Evolutionary conservation across 2,888 invertebrate species (phyloP).

Genomic region (Netelia virgata): DNA sequence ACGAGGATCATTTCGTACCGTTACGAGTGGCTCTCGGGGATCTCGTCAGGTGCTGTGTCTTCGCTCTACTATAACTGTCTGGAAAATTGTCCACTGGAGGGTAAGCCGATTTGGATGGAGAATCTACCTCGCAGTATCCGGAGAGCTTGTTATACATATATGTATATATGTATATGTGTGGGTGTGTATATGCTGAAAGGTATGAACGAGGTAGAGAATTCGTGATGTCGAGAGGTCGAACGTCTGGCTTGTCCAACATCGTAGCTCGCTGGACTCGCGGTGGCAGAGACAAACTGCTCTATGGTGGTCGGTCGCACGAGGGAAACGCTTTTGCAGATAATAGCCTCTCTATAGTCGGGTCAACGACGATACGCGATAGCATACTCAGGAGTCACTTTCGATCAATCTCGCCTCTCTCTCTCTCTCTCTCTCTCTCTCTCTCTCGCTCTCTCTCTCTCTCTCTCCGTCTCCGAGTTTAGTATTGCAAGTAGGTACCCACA

Average conservation of each 20-base stretch:
- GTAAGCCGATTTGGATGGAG: conserved; percentile 44
- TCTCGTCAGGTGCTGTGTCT: conserved; percentile 17
- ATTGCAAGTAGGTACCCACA: not conserved
- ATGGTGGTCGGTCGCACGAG: conserved; percentile 42
- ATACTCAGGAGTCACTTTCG: conserved; percentile 49
- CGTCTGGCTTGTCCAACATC: conserved; percentile 37
- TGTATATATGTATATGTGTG: not conserved
- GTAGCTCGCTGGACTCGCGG: conserved; percentile 12
- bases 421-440: conserved; percentile 50
- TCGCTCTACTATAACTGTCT: conserved; percentile 18
- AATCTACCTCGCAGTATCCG: conserved; percentile 25
- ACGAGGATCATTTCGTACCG: conserved; percentile 14
- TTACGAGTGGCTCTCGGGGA: conserved; percentile 8
- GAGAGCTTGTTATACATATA: conserved; percentile 28
- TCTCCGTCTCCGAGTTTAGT: conserved; percentile 21
- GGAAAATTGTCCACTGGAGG: conserved; percentile 16
- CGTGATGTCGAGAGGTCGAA: conserved; percentile 55
- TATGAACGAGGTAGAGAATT: conserved; percentile 15
- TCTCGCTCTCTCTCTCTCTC: conserved; percentile 10
- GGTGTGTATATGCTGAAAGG: not conserved
- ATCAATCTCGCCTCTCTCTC: conserved; percentile 54
- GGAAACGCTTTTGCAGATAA: conserved; percentile 64
- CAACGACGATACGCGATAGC: conserved; percentile 68
- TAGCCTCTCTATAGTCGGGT: conserved; percentile 66
- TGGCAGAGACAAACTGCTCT: conserved; percentile 33